Conservation (phyloP, 2,888 invertebrate species). For the Agonopterix alstromeriana region DNA sequence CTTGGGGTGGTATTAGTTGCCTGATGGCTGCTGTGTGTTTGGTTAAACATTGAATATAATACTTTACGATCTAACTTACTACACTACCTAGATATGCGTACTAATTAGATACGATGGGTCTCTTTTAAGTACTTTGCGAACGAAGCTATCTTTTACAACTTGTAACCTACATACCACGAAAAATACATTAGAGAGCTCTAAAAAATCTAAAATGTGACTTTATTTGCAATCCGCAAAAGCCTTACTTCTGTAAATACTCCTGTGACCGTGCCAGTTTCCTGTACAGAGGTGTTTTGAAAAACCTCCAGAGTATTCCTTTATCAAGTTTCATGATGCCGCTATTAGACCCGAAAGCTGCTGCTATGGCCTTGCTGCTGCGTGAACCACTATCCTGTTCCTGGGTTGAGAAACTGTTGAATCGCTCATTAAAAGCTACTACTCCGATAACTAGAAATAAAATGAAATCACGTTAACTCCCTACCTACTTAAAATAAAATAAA, state of each 20-base stretch:
- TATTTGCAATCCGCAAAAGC: not conserved
- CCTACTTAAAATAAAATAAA: too few species aligned
- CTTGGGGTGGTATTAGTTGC: too few species aligned
- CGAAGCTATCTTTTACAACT: too few species aligned
- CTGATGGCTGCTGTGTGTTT: too few species aligned
- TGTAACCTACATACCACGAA: too few species aligned
- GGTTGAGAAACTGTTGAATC: constrained; percentile 80
- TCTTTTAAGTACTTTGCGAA: too few species aligned
- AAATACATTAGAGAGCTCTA: too few species aligned
- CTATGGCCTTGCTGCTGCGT: constrained; percentile 80
- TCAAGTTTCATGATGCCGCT: constrained; percentile 82
- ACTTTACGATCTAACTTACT: too few species aligned
- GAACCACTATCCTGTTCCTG: constrained; percentile 78
- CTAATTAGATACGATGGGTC: too few species aligned
- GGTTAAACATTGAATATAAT: too few species aligned
- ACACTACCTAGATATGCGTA: too few species aligned
- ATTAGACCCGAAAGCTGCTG: constrained; percentile 85
- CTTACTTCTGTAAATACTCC: constrained; percentile 81
- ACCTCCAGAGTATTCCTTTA: constrained; percentile 84
- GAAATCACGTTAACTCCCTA: not conserved
- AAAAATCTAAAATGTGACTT: too few species aligned
- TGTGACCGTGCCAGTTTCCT: constrained; percentile 81
- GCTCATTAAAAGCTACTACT: constrained; percentile 81
- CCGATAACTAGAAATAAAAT: constrained; percentile 81
- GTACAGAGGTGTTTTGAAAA: constrained; percentile 84